Conservation (phyloP, 2,113 vertebrate genomes). For the Aix galericulata region DNA sequence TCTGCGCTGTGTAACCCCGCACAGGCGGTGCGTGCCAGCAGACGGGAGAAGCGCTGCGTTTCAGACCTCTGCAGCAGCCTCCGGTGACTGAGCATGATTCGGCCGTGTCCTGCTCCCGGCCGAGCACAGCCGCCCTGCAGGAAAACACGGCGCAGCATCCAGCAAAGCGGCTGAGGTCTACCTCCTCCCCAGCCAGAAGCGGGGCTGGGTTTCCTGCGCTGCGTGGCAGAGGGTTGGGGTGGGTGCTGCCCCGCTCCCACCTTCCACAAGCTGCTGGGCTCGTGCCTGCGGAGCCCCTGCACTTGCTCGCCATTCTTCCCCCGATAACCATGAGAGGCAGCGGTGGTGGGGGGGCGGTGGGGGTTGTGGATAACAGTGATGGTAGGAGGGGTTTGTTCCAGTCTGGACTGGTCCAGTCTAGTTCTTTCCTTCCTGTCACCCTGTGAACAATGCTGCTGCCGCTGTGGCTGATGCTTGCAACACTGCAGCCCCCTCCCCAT, state of each 20-base stretch:
- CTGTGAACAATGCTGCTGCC: slow-evolving; percentile 72
- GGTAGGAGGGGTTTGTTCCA: slow-evolving; percentile 76
- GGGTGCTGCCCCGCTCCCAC: background rate
- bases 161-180: fast-evolving
- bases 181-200: fast-evolving
- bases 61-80: slow-evolving; percentile 31
- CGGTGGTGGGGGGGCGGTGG: slow-evolving; percentile 13
- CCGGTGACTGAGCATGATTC: background rate
- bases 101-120: background rate
- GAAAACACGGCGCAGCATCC: fast-evolving
- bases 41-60: background rate
- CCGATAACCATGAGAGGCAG: slow-evolving; percentile 20
- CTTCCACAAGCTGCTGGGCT: background rate
- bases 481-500: slow-evolving; percentile 38
- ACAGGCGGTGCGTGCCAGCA: background rate
- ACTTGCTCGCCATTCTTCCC: slow-evolving; percentile 33
- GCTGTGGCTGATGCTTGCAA: slow-evolving; percentile 31
- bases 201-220: background rate
- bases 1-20: background rate
- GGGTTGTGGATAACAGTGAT: slow-evolving; percentile 62
- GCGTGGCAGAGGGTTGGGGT: background rate
- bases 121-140: background rate
- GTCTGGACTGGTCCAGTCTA: slow-evolving; percentile 79
- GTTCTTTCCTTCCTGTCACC: slow-evolving; percentile 77
- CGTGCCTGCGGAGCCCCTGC: background rate